Percentiles rank a stretch among this genome's conserved stretches.
Evolutionary conservation across 2,113 vertebrate species (phyloP).

Genomic region (Phylloscopus trochilus): DNA sequence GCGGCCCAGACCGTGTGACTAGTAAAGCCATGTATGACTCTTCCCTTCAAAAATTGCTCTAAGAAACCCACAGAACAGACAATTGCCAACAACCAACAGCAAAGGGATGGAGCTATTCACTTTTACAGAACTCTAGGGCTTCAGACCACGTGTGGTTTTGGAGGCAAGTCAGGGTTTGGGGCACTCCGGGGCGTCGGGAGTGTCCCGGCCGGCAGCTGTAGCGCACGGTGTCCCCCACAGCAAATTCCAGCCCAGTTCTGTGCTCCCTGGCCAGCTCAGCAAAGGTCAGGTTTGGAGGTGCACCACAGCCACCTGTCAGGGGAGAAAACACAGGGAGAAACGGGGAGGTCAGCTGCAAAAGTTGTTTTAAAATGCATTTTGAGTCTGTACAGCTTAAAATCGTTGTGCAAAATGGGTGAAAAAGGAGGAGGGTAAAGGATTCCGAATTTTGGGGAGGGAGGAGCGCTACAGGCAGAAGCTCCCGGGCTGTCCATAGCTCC

Average conservation of each 20-base stretch:
- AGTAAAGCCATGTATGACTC: conserved; percentile 52
- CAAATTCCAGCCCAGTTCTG: background rate
- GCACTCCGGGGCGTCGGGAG: fast-evolving
- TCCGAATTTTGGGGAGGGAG: background rate
- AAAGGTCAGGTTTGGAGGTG: conserved; percentile 30
- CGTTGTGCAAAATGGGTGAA: background rate
- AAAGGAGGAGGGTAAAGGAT: background rate
- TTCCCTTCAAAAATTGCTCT: background rate
- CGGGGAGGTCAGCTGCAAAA: fast-evolving
- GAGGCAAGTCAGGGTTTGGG: conserved; percentile 37
- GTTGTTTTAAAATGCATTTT: background rate
- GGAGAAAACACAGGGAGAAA: background rate
- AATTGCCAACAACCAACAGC: background rate
- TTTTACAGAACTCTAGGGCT: conserved; percentile 49
- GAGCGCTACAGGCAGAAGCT: background rate
- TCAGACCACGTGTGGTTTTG: conserved; percentile 52
- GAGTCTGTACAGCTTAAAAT: background rate
- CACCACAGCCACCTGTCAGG: background rate
- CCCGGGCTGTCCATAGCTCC: background rate
- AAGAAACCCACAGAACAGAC: background rate
- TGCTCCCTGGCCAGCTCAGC: background rate
- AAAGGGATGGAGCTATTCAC: conserved; percentile 57
- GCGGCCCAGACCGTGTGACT: conserved; percentile 25
- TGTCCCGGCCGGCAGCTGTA: conserved; percentile 33
- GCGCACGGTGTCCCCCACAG: background rate